Evolutionary conservation across 2,797 vertebrate genomes (phyloP), one percentile per base, ranked within the genome.

Genomic region (Typhlichthys eigenmanni): DNA sequence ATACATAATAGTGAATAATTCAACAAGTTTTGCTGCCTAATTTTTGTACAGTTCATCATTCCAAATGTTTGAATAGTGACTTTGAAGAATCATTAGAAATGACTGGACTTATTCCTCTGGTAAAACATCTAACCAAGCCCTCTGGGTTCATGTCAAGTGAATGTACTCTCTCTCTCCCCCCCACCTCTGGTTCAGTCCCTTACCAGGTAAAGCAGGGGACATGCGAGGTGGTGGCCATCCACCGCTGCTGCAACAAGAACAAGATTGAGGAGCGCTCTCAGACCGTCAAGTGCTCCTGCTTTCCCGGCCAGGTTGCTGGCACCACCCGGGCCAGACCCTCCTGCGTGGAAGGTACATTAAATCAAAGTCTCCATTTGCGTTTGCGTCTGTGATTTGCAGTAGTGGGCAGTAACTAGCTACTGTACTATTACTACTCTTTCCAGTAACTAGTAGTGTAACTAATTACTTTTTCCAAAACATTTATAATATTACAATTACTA

Each of bases 181-280:
- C 34, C 8, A 1, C 8, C 34, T 38, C 34, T 43, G 38, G 38
- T 43, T 45, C 71, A 98, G 96, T 92, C 51, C 90, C 95, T 19
- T 95, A 97, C 79, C 95, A 97, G 69, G 95, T 98, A 74, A 97
- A 96, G 81, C 95, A 98, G 81, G 97, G 96, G 24, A 98, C 96
- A 0, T 99, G 97, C 7, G 96, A 98, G 71, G 96, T 99, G 17
- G 95, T 98, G 48, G 96, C 95, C 0, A 86, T 95, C 62, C 96
- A 98, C 81, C 94, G 96, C 32, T 98, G 97, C 90, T 99, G 96
- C 87, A 99, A 98, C 84, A 99, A 96, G 92, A 98, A 98, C 84
- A 94, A 94, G 58, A 96, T 98, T 24, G 97, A 99, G 78, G 97
- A 98, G 72, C 93, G 95, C 4, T 98, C 97, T 0, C 96, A 98